Evolutionary conservation across 2,797 vertebrate genomes (phyloP).

Genomic region (Pangasius macronema): DNA sequence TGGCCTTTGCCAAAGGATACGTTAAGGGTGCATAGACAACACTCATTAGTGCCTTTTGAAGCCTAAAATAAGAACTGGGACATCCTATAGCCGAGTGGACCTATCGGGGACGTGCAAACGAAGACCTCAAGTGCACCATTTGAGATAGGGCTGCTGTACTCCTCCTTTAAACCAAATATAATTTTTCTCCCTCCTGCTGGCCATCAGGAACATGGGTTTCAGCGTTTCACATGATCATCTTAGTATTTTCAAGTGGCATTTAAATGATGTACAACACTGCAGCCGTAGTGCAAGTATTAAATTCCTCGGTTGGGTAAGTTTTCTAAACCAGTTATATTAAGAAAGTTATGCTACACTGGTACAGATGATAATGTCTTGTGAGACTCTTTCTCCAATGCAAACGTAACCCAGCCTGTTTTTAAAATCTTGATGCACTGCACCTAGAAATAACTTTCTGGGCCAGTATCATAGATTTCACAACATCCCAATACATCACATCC

Average conservation of each 20-base stretch:
- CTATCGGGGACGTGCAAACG: neutral
- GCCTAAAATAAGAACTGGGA: neutral
- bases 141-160: neutral
- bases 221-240: neutral
- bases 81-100: neutral
- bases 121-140: neutral
- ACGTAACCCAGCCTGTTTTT: neutral
- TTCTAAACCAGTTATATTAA: conserved; percentile 1
- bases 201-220: neutral
- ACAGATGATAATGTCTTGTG: neutral
- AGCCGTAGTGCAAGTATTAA: neutral
- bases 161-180: neutral
- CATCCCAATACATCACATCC: neutral
- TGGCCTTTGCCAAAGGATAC: neutral
- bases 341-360: neutral
- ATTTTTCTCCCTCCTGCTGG: neutral
- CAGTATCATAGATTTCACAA: neutral
- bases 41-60: neutral
- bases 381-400: neutral
- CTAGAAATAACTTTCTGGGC: neutral
- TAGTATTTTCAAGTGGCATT: conserved; percentile 4
- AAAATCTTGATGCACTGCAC: neutral
- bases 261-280: neutral
- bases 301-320: neutral
- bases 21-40: neutral